A percentile compares a stretch with the other conserved stretches of the same genome.
Evolutionary conservation across 92 coral and sea anemone species (phyloP).

Genomic region (Porites rus): DNA sequence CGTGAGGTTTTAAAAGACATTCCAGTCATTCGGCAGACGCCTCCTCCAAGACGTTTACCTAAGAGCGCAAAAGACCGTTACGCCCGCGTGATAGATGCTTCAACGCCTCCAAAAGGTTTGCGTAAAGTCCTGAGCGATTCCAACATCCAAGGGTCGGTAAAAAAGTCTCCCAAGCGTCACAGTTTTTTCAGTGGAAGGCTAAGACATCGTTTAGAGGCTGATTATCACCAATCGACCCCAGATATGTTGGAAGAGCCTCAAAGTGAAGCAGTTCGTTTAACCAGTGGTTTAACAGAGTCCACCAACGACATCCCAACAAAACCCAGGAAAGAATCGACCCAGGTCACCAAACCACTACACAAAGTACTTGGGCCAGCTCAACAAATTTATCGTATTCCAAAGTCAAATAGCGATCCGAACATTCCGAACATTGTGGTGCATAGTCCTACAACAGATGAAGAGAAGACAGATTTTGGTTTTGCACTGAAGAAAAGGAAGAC

Average conservation of each 20-base stretch:
- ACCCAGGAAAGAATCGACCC: neutral
- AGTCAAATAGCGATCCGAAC: constrained; percentile 66
- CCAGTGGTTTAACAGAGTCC: neutral
- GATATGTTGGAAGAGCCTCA: constrained; percentile 16
- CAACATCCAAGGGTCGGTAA: constrained; percentile 15
- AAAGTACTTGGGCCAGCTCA: neutral
- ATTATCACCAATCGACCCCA: constrained; percentile 22
- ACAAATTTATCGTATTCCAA: constrained; percentile 39
- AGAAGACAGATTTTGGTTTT: constrained; percentile 37
- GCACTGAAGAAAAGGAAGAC: constrained; percentile 18
- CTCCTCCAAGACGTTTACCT: constrained; percentile 1
- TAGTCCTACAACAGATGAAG: constrained; percentile 91
- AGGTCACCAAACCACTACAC: neutral
- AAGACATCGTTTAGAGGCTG: neutral
- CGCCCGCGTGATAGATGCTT: neutral
- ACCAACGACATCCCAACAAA: neutral
- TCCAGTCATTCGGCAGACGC: constrained; percentile 3
- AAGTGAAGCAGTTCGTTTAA: neutral
- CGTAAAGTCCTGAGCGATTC: constrained; percentile 45
- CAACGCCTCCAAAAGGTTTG: constrained; percentile 33
- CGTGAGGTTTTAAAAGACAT: constrained; percentile 56
- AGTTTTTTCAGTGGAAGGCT: neutral
- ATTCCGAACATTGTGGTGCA: constrained; percentile 79
- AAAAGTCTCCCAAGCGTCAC: neutral
- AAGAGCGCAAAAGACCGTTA: neutral